Percentiles rank a stretch among this genome's conserved stretches.
These are phyloP conservation scores for Daphoenositta chrysoptera DNA, from an alignment of 2,113 vertebrate genomes.

Conservation along the genomic window DNA sequence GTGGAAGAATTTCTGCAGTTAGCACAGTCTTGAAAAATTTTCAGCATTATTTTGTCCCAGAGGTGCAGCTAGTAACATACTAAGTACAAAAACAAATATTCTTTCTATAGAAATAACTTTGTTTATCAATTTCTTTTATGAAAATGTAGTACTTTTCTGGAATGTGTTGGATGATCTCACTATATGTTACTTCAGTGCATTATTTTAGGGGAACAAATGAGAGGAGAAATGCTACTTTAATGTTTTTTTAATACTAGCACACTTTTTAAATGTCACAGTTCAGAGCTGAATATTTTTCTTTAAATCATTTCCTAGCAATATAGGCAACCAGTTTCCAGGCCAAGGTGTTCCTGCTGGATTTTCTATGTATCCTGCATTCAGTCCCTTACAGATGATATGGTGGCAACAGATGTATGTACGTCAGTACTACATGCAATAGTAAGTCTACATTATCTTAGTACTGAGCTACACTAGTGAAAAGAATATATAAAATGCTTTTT, in stretches of 20 bases:
- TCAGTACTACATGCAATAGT: slow-evolving; percentile 98
- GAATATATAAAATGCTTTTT: background rate
- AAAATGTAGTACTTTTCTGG: background rate
- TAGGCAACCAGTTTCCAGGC: slow-evolving; percentile 74
- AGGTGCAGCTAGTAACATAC: background rate
- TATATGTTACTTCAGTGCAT: background rate
- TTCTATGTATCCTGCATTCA: slow-evolving; percentile 81
- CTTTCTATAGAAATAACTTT: background rate
- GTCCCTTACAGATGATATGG: slow-evolving; percentile 89
- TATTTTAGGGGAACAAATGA: background rate
- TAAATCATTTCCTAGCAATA: slow-evolving; percentile 51
- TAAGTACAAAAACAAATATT: background rate
- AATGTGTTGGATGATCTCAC: background rate
- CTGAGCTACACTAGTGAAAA: background rate
- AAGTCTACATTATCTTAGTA: slow-evolving; percentile 65
- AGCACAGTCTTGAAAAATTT: background rate
- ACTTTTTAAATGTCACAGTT: background rate
- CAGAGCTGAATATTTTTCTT: background rate
- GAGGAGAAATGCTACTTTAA: background rate
- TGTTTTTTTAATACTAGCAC: background rate
- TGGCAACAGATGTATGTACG: slow-evolving; percentile 97
- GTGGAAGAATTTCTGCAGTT: background rate
- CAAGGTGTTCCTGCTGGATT: slow-evolving; percentile 68
- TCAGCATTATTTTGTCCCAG: background rate
- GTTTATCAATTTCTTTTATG: background rate